Conservation (phyloP, 2,888 invertebrate species). For the Anagyrus pseudococci region DNA sequence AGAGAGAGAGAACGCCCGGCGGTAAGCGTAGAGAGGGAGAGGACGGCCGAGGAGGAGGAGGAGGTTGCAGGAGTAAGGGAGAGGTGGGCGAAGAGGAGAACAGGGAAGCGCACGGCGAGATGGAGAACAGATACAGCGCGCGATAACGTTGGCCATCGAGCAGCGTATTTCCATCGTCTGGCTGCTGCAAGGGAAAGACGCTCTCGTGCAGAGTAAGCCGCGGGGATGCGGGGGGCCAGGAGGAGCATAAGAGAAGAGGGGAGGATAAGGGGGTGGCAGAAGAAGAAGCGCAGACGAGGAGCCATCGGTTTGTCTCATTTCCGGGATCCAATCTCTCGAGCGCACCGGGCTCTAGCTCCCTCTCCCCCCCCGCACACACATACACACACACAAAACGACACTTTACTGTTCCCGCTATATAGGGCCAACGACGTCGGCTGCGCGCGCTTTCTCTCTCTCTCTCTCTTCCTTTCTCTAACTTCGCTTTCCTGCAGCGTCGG, state of each 20-base stretch:
- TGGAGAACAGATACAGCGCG: slow-evolving; percentile 46
- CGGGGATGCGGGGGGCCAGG: not conserved
- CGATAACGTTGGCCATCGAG: slow-evolving; percentile 54
- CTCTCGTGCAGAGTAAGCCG: not conserved
- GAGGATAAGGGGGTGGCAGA: slow-evolving; percentile 2
- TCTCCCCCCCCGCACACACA: slow-evolving; percentile 11
- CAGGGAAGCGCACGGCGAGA: slow-evolving; percentile 34
- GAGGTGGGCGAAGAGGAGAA: slow-evolving; percentile 28
- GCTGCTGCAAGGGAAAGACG: too few species aligned
- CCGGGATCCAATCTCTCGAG: slow-evolving; percentile 57
- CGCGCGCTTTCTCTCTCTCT: not conserved
- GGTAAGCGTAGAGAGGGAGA: not conserved
- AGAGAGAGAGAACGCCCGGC: not conserved
- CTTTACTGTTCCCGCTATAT: slow-evolving; percentile 30
- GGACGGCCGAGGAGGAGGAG: not conserved
- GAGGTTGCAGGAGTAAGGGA: slow-evolving; percentile 6
- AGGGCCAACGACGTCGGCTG: slow-evolving; percentile 2
- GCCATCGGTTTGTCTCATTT: slow-evolving; percentile 60
- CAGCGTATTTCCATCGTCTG: slow-evolving; percentile 50
- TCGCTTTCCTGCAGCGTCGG: too few species aligned
- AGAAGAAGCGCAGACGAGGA: slow-evolving; percentile 43
- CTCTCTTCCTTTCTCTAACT: too few species aligned
- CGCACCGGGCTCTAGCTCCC: slow-evolving; percentile 16
- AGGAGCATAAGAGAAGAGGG: not conserved
- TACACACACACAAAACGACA: too few species aligned